phyloP scores from a whole-genome alignment of 92 coral and sea anemone genomes.

The Parazoanthus atlanticus region DNA sequence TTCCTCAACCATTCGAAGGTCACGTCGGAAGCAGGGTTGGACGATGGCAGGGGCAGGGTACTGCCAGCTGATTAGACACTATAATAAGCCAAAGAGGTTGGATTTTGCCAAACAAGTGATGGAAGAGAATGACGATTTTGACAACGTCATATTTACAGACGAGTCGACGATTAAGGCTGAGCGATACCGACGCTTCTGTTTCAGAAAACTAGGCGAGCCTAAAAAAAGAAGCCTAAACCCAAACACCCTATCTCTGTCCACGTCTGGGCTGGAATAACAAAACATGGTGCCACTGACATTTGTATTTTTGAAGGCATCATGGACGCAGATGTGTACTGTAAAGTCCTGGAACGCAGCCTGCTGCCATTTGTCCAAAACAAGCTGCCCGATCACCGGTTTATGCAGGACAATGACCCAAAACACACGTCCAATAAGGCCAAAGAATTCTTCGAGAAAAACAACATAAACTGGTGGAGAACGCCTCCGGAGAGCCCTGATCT shows the following conservation, averaged over 20 bases:
- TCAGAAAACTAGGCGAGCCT: constrained; percentile 35
- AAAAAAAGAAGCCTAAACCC: constrained; percentile 49
- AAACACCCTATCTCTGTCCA: constrained; percentile 56
- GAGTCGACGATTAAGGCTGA: constrained; percentile 37
- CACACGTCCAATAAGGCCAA: constrained; percentile 12
- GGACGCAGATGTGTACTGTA: constrained; percentile 46
- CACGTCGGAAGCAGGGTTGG: too few relatives aligned
- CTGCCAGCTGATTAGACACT: neutral
- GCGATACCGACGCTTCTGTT: constrained; percentile 6
- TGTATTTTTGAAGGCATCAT: constrained; percentile 49
- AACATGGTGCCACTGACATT: constrained; percentile 44
- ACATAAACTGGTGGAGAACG: constrained; percentile 58
- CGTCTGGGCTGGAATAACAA: constrained; percentile 58
- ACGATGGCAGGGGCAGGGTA: too few relatives aligned
- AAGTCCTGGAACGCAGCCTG: constrained; percentile 30
- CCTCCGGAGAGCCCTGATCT: constrained; percentile 68
- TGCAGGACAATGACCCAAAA: constrained; percentile 2
- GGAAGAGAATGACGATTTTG: constrained; percentile 39
- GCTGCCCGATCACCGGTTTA: constrained; percentile 40
- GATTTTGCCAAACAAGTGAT: constrained; percentile 24
- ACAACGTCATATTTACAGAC: neutral
- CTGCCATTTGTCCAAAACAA: constrained; percentile 39
- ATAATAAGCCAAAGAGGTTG: constrained; percentile 44
- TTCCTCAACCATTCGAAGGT: too few relatives aligned
- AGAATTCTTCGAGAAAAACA: constrained; percentile 46